Percentiles rank a stretch among this genome's conserved stretches.
phyloP scores from a whole-genome alignment of 1,140 invertebrate species.

The Armadillidium nasatum region DNA sequence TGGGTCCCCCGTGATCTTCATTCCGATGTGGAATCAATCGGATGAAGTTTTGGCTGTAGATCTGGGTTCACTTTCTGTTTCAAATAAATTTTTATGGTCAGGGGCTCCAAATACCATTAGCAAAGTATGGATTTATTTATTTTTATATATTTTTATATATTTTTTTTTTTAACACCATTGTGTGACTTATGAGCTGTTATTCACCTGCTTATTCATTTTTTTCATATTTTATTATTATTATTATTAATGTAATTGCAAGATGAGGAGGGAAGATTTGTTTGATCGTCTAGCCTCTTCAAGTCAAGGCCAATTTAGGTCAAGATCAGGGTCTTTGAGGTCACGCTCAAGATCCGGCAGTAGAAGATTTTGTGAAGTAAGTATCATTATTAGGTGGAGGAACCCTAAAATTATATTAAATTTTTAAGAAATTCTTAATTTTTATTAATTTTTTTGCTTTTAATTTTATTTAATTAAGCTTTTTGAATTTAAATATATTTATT shows the following conservation, averaged over 20 bases:
- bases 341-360: slow-evolving; percentile 31
- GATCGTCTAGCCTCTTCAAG: slow-evolving; percentile 46
- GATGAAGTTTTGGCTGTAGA: slow-evolving; percentile 73
- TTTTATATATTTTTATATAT: too few relatives aligned
- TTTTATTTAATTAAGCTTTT: too few relatives aligned
- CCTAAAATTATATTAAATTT: too few relatives aligned
- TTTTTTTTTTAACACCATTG: too few relatives aligned
- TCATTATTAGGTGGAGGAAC: too few relatives aligned
- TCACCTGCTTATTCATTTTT: too few relatives aligned
- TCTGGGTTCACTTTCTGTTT: slow-evolving; percentile 71
- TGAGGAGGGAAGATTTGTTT: slow-evolving; percentile 34
- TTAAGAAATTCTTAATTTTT: too few relatives aligned
- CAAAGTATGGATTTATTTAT: slow-evolving; percentile 36
- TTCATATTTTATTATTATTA: too few relatives aligned
- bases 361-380: background rate
- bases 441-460: too few relatives aligned
- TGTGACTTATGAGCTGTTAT: too few relatives aligned
- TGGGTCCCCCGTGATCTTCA: slow-evolving; percentile 75
- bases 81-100: slow-evolving; percentile 62
- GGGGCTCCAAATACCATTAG: slow-evolving; percentile 58
- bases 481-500: too few relatives aligned
- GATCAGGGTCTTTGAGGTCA: slow-evolving; percentile 29
- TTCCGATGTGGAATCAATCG: slow-evolving; percentile 78
- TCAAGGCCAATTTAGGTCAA: slow-evolving; percentile 23
- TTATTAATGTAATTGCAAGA: background rate